Conservation (phyloP, 2,888 invertebrate genomes). For the Leptarthrus brevirostris region DNA sequence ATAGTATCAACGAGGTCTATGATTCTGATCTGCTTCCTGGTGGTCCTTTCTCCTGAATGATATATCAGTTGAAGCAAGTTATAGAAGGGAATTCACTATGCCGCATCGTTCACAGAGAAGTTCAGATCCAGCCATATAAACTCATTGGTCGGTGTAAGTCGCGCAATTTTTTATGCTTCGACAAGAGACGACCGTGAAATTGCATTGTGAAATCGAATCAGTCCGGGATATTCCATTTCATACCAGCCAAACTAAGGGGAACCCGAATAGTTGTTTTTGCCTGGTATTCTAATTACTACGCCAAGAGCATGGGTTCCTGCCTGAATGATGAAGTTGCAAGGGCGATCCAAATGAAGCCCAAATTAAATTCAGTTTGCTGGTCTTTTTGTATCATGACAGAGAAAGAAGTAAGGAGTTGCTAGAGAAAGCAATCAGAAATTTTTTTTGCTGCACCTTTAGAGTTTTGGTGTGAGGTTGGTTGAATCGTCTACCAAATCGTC, state of each 20-base stretch:
- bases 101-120: background rate
- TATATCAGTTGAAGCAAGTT: conserved; percentile 23
- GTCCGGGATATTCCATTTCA: conserved; percentile 28
- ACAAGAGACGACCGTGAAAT: conserved; percentile 49
- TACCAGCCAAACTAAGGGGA: background rate
- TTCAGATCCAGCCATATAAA: too few relatives aligned
- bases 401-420: conserved; percentile 21
- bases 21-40: conserved; percentile 25
- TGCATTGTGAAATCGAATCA: conserved; percentile 48
- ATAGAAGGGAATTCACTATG: conserved; percentile 9
- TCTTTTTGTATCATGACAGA: conserved; percentile 10
- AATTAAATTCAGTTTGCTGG: conserved; percentile 36
- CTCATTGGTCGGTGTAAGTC: conserved; percentile 30
- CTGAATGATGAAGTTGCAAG: conserved; percentile 32
- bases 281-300: conserved; percentile 40
- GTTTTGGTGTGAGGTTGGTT: conserved; percentile 3
- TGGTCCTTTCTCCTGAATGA: background rate
- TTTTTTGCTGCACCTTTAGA: background rate
- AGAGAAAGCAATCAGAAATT: conserved; percentile 25
- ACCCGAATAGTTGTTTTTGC: conserved; percentile 15
- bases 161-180: conserved; percentile 47
- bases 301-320: conserved; percentile 1
- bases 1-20: background rate
- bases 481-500: conserved; percentile 3
- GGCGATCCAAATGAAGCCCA: conserved; percentile 35